phyloP scores from a whole-genome alignment of 2,888 invertebrate species.

The Tuberolachnus salignus region DNA sequence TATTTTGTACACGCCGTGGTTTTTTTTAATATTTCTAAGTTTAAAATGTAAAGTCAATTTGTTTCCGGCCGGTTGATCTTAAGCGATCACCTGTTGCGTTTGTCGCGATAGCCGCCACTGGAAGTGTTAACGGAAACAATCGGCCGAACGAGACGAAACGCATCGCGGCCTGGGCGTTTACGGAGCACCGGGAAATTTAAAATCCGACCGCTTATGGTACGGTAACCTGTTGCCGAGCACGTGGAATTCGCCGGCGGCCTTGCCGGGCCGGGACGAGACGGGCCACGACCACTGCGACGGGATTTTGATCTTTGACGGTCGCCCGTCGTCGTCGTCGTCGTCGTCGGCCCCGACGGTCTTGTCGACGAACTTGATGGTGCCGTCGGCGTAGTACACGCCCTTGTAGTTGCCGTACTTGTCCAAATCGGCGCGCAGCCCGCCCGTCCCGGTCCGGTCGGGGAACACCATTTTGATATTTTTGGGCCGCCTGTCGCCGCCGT shows the following conservation, averaged over 20 bases:
- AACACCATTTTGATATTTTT: conserved; percentile 58
- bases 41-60: too few relatives aligned
- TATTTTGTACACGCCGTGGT: too few relatives aligned
- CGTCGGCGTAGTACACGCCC: conserved; percentile 43
- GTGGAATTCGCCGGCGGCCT: background rate
- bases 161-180: too few relatives aligned
- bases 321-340: background rate
- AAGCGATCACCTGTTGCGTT: too few relatives aligned
- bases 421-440: conserved; percentile 60
- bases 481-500: background rate
- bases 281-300: background rate
- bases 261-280: background rate
- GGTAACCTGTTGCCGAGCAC: conserved; percentile 24
- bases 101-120: too few relatives aligned
- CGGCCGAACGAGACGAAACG: too few relatives aligned
- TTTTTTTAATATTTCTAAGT: too few relatives aligned
- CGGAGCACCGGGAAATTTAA: conserved; percentile 9
- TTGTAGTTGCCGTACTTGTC: conserved; percentile 57
- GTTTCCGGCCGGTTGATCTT: too few relatives aligned
- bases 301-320: conserved; percentile 3
- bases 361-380: conserved; percentile 36
- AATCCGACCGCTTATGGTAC: background rate
- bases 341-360: background rate
- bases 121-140: too few relatives aligned
- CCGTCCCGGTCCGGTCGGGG: conserved; percentile 61